Percentiles rank a stretch among this genome's conserved stretches.
Conservation (phyloP, 2,888 invertebrate genomes). For the Pyrgus malvae region DNA sequence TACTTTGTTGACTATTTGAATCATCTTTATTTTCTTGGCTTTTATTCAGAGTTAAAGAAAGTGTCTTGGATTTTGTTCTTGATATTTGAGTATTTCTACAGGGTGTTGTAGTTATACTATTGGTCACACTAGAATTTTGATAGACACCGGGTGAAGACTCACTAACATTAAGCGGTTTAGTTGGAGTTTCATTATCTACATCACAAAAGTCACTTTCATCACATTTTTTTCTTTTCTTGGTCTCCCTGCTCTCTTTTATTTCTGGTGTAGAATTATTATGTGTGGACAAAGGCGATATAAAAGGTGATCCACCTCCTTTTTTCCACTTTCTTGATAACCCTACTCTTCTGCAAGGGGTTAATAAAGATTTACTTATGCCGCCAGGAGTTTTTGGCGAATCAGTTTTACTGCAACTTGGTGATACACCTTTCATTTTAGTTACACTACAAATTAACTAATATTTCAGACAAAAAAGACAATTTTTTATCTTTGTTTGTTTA, state of each 20-base stretch:
- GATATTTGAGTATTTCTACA: conserved; percentile 15
- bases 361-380: conserved; percentile 74
- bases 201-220: conserved; percentile 24
- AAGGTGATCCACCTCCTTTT: conserved; percentile 61
- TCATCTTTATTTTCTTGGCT: not conserved
- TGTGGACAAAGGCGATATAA: conserved; percentile 60
- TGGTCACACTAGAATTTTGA: conserved; percentile 1
- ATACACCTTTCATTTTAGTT: conserved; percentile 52
- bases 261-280: conserved; percentile 33
- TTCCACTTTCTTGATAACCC: conserved; percentile 76
- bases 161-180: not conserved
- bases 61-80: conserved; percentile 25
- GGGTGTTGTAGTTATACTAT: conserved; percentile 24
- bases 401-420: conserved; percentile 37
- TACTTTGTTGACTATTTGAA: not conserved
- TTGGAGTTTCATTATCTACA: conserved; percentile 3
- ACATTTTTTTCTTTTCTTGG: conserved; percentile 28
- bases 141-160: not conserved
- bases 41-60: conserved; percentile 1
- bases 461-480: not conserved
- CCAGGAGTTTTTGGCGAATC: conserved; percentile 73
- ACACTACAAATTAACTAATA: not conserved
- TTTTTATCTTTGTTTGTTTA: not conserved
- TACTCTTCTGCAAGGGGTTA: conserved; percentile 78
- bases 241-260: conserved; percentile 52